phyloP scores from a whole-genome alignment of 2,113 vertebrate species.

The Gambusia affinis region DNA sequence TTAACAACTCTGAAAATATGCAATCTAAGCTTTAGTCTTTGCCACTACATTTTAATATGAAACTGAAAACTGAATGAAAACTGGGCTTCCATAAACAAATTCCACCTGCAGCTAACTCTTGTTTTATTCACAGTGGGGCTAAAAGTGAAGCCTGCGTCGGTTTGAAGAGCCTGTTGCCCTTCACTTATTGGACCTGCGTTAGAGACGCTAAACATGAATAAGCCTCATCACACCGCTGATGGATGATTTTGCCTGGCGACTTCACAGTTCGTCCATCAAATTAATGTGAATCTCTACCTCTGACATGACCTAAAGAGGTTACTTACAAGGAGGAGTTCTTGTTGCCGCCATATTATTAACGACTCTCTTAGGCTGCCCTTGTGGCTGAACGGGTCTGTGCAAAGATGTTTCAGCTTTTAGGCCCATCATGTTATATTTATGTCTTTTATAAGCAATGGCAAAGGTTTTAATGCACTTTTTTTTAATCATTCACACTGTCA shows the following conservation, averaged over 20 bases:
- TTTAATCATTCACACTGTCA: no score
- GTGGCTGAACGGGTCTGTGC: background rate
- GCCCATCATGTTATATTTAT: background rate
- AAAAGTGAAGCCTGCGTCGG: background rate
- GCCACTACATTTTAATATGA: background rate
- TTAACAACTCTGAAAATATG: no score
- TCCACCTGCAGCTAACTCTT: background rate
- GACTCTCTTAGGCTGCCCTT: constrained; percentile 1
- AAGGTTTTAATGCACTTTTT: no score
- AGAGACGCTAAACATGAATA: background rate
- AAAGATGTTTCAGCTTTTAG: background rate
- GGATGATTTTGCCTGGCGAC: constrained; percentile 18
- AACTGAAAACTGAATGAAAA: no score
- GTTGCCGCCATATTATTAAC: constrained; percentile 14
- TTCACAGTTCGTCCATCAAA: constrained; percentile 35
- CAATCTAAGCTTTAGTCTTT: no score
- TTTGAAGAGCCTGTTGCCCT: constrained; percentile 17
- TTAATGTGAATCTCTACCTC: constrained; percentile 21
- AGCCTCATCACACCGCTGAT: constrained; percentile 15
- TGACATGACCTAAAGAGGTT: constrained; percentile 17
- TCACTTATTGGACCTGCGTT: constrained; percentile 18
- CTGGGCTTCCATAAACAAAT: background rate
- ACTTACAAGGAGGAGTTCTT: constrained; percentile 20
- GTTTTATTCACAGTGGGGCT: background rate
- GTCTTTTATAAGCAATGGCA: no score